These are phyloP conservation scores for Spicauda simplicius DNA, from an alignment of 2,888 invertebrate species.

Conservation along the genomic window DNA sequence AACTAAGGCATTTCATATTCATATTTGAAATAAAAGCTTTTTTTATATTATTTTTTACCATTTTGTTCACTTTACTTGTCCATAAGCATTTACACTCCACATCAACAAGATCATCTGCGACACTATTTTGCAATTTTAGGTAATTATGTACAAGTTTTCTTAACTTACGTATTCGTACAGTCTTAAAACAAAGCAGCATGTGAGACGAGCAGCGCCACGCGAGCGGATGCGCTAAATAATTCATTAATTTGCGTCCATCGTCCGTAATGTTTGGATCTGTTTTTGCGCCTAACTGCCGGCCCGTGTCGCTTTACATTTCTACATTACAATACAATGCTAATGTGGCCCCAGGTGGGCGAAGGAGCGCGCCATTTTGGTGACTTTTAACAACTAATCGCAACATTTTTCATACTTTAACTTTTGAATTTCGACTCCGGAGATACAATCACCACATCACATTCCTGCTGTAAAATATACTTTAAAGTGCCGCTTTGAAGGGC, in stretches of 20 bases:
- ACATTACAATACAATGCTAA: constrained; percentile 53
- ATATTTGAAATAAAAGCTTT: not conserved
- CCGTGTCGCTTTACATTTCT: constrained; percentile 41
- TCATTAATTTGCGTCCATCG: constrained; percentile 59
- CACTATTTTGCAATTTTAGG: not conserved
- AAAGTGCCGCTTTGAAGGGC: too few species aligned
- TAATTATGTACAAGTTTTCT: not conserved
- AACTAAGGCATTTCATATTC: too few species aligned
- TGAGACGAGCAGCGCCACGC: constrained; percentile 22
- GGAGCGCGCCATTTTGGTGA: constrained; percentile 47
- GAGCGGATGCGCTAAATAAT: constrained; percentile 58
- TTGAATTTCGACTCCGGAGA: too few species aligned
- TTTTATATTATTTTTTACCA: too few species aligned
- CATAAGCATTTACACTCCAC: not conserved
- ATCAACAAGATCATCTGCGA: not conserved
- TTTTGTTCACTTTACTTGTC: not conserved
- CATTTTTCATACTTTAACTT: too few species aligned
- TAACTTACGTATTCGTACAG: not conserved
- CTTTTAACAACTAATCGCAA: constrained; percentile 44
- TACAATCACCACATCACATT: too few species aligned
- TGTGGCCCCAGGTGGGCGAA: constrained; percentile 50
- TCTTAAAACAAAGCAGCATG: constrained; percentile 1
- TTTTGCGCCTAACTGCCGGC: constrained; percentile 41
- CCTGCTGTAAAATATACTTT: too few species aligned
- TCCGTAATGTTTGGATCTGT: constrained; percentile 35